phyloP scores from a whole-genome alignment of 1,140 invertebrate species.

The Caenorhabditis briggsae region DNA sequence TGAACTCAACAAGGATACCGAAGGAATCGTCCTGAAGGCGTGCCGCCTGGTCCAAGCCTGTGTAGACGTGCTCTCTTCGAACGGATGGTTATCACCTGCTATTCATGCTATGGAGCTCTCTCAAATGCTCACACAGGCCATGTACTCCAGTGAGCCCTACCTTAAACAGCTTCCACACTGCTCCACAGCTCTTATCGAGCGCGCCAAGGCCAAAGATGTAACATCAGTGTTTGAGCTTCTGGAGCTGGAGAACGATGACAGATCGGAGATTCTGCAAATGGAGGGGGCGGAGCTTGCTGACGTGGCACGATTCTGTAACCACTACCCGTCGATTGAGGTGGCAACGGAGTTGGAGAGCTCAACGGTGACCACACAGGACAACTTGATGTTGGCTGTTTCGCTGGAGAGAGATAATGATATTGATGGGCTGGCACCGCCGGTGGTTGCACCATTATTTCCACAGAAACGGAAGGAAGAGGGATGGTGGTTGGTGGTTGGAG shows the following conservation, averaged over 20 bases:
- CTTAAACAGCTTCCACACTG: constrained; percentile 97
- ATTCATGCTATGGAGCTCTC: constrained; percentile 99
- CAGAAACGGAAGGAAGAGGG: constrained; percentile 97
- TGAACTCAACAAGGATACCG: constrained; percentile 96
- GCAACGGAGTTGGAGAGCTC: constrained; percentile 91
- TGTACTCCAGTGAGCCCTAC: constrained; percentile 98
- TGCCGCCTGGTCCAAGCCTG: constrained; percentile 93
- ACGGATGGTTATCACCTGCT: constrained; percentile 96
- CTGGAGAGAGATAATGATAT: constrained; percentile 92
- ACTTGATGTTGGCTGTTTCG: constrained; percentile 89
- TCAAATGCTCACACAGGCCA: constrained; percentile 99
- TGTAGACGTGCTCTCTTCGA: constrained; percentile 93
- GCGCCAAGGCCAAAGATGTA: constrained; percentile 90
- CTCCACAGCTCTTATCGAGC: constrained; percentile 88
- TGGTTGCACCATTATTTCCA: constrained; percentile 97
- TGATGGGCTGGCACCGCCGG: constrained; percentile 94
- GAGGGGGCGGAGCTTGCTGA: constrained; percentile 91
- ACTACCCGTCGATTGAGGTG: constrained; percentile 98
- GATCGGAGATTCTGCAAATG: constrained; percentile 88
- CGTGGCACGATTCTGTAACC: constrained; percentile 96
- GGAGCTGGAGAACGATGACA: constrained; percentile 95
- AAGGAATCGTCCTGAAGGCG: constrained; percentile 80
- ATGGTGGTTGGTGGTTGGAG: constrained; percentile 99
- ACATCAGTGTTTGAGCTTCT: constrained; percentile 98
- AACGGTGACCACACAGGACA: constrained; percentile 79